A percentile compares a stretch with the other conserved stretches of the same genome.
These are phyloP conservation scores for Trachythela sp. DNA, from an alignment of 64 coral and sea anemone genomes.

Conservation along the genomic window DNA sequence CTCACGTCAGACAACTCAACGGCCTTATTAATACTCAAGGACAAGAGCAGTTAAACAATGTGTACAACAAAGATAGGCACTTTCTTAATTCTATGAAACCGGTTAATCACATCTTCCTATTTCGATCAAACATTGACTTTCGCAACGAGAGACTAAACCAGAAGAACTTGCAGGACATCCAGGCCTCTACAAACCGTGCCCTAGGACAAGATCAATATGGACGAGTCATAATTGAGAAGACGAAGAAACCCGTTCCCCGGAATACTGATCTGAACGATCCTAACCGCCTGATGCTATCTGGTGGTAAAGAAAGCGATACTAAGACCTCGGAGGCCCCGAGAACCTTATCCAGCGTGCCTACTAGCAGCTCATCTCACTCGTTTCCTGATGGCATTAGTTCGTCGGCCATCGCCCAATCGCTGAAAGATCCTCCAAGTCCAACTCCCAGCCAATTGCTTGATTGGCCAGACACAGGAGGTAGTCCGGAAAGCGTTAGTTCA, in stretches of 20 bases:
- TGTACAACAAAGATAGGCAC: neutral
- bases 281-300: neutral
- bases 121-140: neutral
- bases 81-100: constrained; percentile 2
- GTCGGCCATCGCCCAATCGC: too few species aligned
- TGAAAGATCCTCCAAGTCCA: neutral
- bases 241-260: too few species aligned
- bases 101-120: neutral
- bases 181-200: neutral
- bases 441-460: neutral
- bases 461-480: neutral
- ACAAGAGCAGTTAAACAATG: neutral
- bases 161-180: neutral
- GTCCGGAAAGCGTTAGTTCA: neutral
- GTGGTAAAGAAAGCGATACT: neutral
- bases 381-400: too few species aligned
- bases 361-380: neutral
- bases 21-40: neutral
- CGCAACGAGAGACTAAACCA: neutral
- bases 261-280: neutral
- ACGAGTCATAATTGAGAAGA: neutral
- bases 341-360: neutral
- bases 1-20: neutral
- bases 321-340: neutral
- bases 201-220: neutral